Evolutionary conservation across 2,797 vertebrate species (phyloP), one percentile per base, ranked within the genome.

Genomic region (Propithecus deckenii): DNA sequence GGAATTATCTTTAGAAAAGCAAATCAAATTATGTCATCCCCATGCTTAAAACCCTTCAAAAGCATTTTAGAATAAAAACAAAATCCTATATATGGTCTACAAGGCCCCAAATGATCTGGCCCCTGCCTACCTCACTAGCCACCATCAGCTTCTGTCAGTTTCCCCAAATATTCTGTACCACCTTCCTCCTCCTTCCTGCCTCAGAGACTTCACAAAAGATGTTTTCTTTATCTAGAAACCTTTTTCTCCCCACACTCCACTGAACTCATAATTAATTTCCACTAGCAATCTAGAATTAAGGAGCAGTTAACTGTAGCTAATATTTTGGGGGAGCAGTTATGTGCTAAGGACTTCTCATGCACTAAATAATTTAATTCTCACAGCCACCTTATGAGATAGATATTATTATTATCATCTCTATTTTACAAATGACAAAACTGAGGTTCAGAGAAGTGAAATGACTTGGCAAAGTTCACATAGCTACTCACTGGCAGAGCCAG

Each of bases 331-430:
- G 23, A 80, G 46, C 10, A 61, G 10, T 57, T 80, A 5, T 41
- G 50, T 74, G 71, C 65, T 81, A 75, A 80, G 79, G 55, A 71
- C 43, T 23, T 85, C 43, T 57, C 80, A 79, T 61, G 25, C 57
- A 38, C 90, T 65, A 83, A 84, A 72, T 83, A 83, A 83, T 95
- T 85, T 95, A 61, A 79, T 75, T 57, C n/a, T 84, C 65, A 85
- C 1, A 59, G 30, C 86, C 55, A 78, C 23, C 4, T 30, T 78
- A 18, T 43, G n/a, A 84, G 55, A 35, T 30, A 80, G 50, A 57
- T 43, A 65, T 22, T 75, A 30, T 86, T 59, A 15, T 59, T 74
- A 52, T 38, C 55, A 71, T 65, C 55, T 61, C 65, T 87, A 9
- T 52, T 92, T 92, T 38, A 91, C 48, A 78, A 52, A 59, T 17